Conservation (phyloP, 2,888 invertebrate species). For the Heliconius cydno region DNA sequence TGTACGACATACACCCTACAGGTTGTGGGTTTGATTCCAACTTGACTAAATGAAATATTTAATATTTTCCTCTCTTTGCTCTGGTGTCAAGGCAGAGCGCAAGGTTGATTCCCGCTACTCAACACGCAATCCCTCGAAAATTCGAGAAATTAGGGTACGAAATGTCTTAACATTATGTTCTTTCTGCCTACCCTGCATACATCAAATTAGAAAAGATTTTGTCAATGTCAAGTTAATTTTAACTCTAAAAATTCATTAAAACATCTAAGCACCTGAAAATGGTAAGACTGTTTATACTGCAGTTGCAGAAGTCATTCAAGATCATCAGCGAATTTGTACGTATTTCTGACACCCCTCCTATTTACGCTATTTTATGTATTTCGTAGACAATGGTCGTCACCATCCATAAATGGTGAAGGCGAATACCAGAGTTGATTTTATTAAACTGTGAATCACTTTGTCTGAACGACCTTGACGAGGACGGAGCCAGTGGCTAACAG, state of each 20-base stretch:
- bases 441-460: slow-evolving; percentile 48
- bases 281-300: background rate
- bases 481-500: slow-evolving; percentile 24
- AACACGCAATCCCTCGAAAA: too few species aligned
- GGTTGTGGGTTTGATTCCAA: too few species aligned
- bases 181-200: too few species aligned
- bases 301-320: slow-evolving; percentile 22
- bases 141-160: too few species aligned
- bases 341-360: slow-evolving; percentile 51
- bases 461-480: slow-evolving; percentile 45
- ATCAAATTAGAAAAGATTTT: background rate
- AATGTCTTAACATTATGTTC: too few species aligned
- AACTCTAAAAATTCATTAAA: slow-evolving; percentile 10
- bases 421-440: slow-evolving; percentile 51
- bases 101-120: too few species aligned
- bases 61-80: too few species aligned
- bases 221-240: slow-evolving; percentile 9
- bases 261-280: slow-evolving; percentile 9
- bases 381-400: slow-evolving; percentile 54
- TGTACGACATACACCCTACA: too few species aligned
- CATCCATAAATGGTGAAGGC: slow-evolving; percentile 52
- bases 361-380: slow-evolving; percentile 53
- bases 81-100: too few species aligned
- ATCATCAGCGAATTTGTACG: slow-evolving; percentile 53
- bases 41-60: too few species aligned